These are phyloP conservation scores for Phaetusa simplex DNA, from an alignment of 2,113 vertebrate species.

Conservation along the genomic window DNA sequence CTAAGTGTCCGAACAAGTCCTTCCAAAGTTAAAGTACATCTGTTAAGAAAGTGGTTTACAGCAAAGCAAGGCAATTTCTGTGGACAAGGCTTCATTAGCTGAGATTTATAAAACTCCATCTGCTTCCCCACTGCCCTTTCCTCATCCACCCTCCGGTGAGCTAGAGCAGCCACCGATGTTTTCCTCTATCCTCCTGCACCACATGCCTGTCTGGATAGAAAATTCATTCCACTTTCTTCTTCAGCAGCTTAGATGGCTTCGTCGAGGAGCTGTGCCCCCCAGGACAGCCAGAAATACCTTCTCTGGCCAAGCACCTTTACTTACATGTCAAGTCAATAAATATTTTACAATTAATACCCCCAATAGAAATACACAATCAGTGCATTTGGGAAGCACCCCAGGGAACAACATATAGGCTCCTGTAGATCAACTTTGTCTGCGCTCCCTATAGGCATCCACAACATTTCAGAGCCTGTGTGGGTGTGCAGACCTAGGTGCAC, in stretches of 20 bases:
- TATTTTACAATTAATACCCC: background rate
- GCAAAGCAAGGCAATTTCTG: background rate
- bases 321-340: background rate
- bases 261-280: background rate
- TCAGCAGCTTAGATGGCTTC: slow-evolving; percentile 24
- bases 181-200: slow-evolving; percentile 8
- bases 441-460: background rate
- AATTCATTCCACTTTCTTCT: slow-evolving; percentile 39
- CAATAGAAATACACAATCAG: background rate
- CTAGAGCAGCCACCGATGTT: background rate
- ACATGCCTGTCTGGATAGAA: slow-evolving; percentile 36
- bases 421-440: background rate
- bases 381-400: background rate
- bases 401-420: background rate
- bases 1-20: slow-evolving; percentile 9
- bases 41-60: background rate
- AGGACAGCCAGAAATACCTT: background rate
- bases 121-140: background rate
- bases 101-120: slow-evolving; percentile 3
- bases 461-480: background rate
- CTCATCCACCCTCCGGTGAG: background rate
- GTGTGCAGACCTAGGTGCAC: background rate
- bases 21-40: slow-evolving; percentile 12
- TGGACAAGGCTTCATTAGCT: background rate
- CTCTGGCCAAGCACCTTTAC: background rate